Conservation (phyloP, 1,140 invertebrate genomes). For the Hylaeus anthracinus region DNA sequence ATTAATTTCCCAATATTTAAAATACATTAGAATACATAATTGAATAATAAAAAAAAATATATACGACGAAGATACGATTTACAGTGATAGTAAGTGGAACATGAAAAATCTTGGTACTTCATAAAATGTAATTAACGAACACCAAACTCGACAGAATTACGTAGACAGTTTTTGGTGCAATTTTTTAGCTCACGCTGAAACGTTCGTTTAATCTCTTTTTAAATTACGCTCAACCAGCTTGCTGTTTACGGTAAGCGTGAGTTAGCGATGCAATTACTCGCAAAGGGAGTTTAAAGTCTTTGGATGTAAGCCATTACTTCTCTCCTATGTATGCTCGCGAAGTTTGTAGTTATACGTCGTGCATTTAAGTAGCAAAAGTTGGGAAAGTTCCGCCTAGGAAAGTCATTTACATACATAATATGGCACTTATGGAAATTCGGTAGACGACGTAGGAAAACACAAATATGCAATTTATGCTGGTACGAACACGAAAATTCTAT, state of each 20-base stretch:
- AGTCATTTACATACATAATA: conserved; percentile 27
- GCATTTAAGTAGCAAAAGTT: conserved; percentile 30
- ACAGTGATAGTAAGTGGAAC: no score
- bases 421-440: conserved; percentile 7
- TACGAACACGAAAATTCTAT: background rate
- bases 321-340: background rate
- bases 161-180: no score
- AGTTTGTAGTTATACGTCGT: background rate
- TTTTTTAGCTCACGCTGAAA: background rate
- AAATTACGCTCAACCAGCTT: background rate
- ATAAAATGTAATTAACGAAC: no score
- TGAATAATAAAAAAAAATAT: no score
- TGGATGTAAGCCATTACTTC: background rate
- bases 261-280: background rate
- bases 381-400: background rate
- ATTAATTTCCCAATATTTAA: no score
- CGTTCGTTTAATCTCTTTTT: background rate
- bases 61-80: no score
- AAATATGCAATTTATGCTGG: conserved; percentile 15
- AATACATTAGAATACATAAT: no score
- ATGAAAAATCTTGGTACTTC: no score
- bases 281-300: conserved; percentile 3
- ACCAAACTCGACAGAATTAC: no score
- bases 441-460: background rate
- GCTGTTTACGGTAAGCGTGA: background rate